Evolutionary conservation across 2,797 vertebrate genomes (phyloP).

Genomic region (Danio jaintianensis): DNA sequence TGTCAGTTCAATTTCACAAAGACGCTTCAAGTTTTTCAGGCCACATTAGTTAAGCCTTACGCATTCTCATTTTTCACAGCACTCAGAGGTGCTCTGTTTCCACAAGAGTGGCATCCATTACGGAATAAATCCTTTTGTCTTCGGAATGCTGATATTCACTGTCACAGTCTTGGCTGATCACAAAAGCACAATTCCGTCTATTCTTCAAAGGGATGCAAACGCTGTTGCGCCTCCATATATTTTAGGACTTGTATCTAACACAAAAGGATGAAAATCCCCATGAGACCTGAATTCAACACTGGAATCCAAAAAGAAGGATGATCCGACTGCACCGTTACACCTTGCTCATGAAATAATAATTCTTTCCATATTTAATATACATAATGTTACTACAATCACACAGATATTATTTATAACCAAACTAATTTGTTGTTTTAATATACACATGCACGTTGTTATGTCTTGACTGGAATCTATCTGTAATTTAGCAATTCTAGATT

Average conservation of each 20-base stretch:
- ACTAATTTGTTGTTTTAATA: no score
- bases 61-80: constrained; percentile 19
- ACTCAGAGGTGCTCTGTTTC: constrained; percentile 27
- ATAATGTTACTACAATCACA: background rate
- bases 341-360: background rate
- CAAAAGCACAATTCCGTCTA: constrained; percentile 35
- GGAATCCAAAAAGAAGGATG: background rate
- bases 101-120: constrained; percentile 27
- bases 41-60: constrained; percentile 2
- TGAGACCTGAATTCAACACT: constrained; percentile 4
- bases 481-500: background rate
- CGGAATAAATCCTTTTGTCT: constrained; percentile 35
- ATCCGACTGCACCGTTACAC: background rate
- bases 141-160: constrained; percentile 32
- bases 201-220: constrained; percentile 41
- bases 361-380: background rate
- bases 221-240: constrained; percentile 14
- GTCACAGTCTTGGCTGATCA: constrained; percentile 40
- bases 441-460: no score
- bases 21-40: background rate
- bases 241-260: background rate
- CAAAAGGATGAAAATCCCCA: constrained; percentile 21
- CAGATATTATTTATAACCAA: no score
- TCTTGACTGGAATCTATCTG: background rate
- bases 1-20: constrained; percentile 20